phyloP scores from a whole-genome alignment of 2,797 vertebrate species.

The Coilia nasus region DNA sequence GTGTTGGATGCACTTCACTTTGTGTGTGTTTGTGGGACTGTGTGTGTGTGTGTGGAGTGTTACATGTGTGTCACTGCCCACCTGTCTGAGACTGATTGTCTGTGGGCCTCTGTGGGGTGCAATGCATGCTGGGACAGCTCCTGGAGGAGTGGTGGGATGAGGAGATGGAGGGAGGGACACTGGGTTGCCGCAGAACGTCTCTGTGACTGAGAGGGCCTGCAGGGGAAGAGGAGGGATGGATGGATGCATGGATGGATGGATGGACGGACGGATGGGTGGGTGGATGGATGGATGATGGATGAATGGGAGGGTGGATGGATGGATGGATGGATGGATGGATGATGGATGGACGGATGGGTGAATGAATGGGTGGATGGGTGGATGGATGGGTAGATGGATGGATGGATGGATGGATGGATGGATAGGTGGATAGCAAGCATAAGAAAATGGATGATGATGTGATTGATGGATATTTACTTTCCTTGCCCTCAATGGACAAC shows the following conservation, averaged over 20 bases:
- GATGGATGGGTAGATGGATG: too few relatives aligned
- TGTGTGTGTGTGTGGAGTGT: background rate
- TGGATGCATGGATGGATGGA: too few relatives aligned
- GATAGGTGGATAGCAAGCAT: too few relatives aligned
- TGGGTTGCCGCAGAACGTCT: constrained; percentile 59
- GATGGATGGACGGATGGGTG: too few relatives aligned
- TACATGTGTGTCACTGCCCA: constrained; percentile 51
- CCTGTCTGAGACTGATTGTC: constrained; percentile 70
- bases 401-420: background rate
- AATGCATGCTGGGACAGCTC: constrained; percentile 69
- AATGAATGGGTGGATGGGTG: too few relatives aligned
- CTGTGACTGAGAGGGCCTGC: constrained; percentile 67
- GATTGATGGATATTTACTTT: background rate
- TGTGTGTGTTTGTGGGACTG: too few relatives aligned
- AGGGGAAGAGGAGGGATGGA: constrained; percentile 48
- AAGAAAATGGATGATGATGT: too few relatives aligned
- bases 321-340: background rate
- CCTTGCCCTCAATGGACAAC: background rate
- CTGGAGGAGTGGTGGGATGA: constrained; percentile 69
- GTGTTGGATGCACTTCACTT: background rate
- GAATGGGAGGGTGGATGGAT: background rate
- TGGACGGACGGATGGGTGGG: too few relatives aligned
- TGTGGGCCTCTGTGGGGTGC: constrained; percentile 59
- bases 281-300: background rate
- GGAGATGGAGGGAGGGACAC: constrained; percentile 67